Conservation (phyloP, 2,113 vertebrate genomes). For the Delphinapterus leucas region DNA sequence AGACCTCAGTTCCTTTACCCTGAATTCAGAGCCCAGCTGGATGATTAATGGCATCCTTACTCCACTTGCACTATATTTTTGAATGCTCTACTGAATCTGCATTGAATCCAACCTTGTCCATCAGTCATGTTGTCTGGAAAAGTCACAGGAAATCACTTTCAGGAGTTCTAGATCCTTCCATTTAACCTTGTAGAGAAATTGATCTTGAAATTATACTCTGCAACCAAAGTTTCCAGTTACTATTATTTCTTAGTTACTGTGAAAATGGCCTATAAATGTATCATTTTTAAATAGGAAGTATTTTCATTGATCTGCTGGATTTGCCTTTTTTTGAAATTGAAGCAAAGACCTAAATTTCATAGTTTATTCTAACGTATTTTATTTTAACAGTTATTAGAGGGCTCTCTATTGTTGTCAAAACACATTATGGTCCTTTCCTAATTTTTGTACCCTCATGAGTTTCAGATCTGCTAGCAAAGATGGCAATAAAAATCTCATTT, state of each 20-base stretch:
- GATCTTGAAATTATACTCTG: constrained; percentile 16
- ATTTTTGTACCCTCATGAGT: background rate
- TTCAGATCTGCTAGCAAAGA: background rate
- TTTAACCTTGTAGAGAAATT: constrained; percentile 16
- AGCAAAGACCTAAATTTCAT: constrained; percentile 6
- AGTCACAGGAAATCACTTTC: constrained; percentile 23
- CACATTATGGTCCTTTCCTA: background rate
- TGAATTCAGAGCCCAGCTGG: background rate
- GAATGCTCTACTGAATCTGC: constrained; percentile 18
- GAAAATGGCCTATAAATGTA: constrained; percentile 13
- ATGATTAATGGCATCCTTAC: constrained; percentile 17
- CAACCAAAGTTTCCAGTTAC: constrained; percentile 34
- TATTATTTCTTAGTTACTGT: background rate
- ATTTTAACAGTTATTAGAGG: background rate
- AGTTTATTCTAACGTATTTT: background rate
- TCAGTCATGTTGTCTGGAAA: background rate
- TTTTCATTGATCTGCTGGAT: constrained; percentile 28
- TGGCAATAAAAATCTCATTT: background rate
- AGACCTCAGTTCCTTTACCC: background rate
- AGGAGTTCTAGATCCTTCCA: constrained; percentile 4
- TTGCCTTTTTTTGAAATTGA: background rate
- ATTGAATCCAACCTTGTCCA: background rate
- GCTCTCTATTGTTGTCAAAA: background rate
- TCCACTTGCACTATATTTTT: background rate
- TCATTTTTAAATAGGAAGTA: background rate